These are phyloP conservation scores for Hyperoplus immaculatus DNA, from an alignment of 2,797 vertebrate species.

Conservation along the genomic window DNA sequence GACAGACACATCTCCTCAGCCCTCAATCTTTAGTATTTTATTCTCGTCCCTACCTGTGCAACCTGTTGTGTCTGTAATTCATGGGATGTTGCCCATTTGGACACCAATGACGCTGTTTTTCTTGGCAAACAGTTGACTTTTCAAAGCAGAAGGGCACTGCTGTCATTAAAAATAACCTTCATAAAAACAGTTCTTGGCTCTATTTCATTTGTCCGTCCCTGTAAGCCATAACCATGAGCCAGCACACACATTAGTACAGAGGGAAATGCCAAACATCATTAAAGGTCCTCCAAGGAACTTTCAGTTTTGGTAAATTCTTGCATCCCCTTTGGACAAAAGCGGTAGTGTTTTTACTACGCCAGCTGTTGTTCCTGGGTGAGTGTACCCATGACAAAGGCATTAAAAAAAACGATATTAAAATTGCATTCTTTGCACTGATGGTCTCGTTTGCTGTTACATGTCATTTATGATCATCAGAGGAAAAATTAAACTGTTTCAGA, in stretches of 20 bases:
- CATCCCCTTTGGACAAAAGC: no score
- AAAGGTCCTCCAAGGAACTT: no score
- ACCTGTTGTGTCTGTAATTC: constrained; percentile 24
- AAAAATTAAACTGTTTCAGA: no score
- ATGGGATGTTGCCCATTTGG: background rate
- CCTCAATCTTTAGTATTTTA: constrained; percentile 5
- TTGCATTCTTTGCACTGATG: no score
- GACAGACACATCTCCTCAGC: background rate
- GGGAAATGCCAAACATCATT: no score
- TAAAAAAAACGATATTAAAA: no score
- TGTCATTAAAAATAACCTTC: background rate
- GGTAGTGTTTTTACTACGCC: no score
- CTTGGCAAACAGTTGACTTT: background rate
- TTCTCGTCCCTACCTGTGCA: constrained; percentile 3
- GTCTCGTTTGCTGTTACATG: no score
- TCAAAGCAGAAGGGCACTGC: background rate
- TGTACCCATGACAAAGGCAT: no score
- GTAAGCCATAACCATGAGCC: background rate
- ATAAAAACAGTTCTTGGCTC: background rate
- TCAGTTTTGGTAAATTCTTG: no score
- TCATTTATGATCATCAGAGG: no score
- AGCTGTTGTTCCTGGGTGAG: no score
- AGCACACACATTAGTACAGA: background rate
- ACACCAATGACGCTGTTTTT: background rate
- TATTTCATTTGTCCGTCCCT: background rate